Evolutionary conservation across 2,888 invertebrate species (phyloP), one percentile per base, ranked within the genome.

Genomic region (Coelogynopora nodosa): DNA sequence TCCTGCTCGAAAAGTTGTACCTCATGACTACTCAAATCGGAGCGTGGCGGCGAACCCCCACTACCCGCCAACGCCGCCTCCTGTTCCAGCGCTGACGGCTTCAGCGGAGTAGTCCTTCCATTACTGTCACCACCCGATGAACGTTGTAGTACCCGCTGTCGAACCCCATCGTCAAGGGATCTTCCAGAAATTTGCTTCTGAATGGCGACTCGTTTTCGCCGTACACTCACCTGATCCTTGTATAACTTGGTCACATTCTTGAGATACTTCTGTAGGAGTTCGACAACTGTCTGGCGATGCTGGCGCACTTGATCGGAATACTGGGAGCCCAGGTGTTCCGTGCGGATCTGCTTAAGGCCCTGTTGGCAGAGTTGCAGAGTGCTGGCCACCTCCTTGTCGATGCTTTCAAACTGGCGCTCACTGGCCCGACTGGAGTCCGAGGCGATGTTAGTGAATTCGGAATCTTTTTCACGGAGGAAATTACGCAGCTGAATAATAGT

Each of bases 291-390:
- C 23, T 27, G 81, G 5, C 81, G 81, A 23, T 80, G 81, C 29
- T 80, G 81, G 27, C 81, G 81, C 29, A 80, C 81, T 23, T 80
- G 81, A 23, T 80, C 81, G 5, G 81, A 80, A n/a, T 27, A 80
- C 26, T 23, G 2, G 2, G 81, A 28, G 27, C 26, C 29, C 23
- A 80, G 13, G 13, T 23, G 27, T 80, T 80, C 81, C 13, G 5
- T 27, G 26, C 27, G 27, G 5, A 80, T 27, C 10, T n/a, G 81
- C 29, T 27, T 80, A 23, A 80, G 27, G 81, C 81, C 81, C 26
- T 80, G 5, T 5, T 27, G 81, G 27, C 81, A 80, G 27, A 28
- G 27, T 5, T 5, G 27, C 5, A 80, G 81, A 28, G 27, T 23
- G 27, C 27, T 27, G 10, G 10, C 81, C 2, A 28, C 81, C 81